phyloP scores from a whole-genome alignment of 2,797 vertebrate genomes.

The Limnodromus scolopaceus region DNA sequence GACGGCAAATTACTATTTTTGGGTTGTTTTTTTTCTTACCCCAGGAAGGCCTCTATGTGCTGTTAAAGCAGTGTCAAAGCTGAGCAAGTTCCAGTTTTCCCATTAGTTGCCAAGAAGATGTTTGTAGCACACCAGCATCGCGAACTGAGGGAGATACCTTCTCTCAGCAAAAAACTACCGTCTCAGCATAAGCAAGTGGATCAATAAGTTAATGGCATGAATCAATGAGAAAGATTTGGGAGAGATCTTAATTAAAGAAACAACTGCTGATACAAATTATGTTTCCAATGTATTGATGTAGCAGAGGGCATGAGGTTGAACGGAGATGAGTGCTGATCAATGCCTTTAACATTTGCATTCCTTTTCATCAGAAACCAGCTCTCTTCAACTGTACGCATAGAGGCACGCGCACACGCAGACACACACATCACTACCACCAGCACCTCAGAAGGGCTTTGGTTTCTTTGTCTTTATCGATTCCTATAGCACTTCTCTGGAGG shows the following conservation, averaged over 20 bases:
- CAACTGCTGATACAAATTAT: conserved; percentile 95
- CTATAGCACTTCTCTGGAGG: conserved; percentile 66
- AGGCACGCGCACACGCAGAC: neutral
- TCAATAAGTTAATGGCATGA: conserved; percentile 91
- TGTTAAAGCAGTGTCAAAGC: neutral
- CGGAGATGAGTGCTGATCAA: conserved; percentile 81
- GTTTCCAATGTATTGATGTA: conserved; percentile 90
- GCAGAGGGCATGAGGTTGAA: conserved; percentile 72
- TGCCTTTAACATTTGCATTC: conserved; percentile 87
- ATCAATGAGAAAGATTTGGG: conserved; percentile 91
- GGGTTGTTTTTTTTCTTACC: neutral
- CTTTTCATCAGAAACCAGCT: conserved; percentile 79
- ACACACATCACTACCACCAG: neutral
- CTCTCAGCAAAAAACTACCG: conserved; percentile 76
- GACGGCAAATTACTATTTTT: neutral
- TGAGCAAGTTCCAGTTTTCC: neutral
- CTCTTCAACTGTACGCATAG: neutral
- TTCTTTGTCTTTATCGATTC: conserved; percentile 77
- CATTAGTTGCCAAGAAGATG: neutral
- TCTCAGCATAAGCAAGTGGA: conserved; percentile 83
- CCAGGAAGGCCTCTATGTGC: neutral
- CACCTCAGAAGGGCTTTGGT: conserved; percentile 82
- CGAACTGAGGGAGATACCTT: neutral
- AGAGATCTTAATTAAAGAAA: conserved; percentile 97
- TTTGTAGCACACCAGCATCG: neutral